Base-by-base conservation (phyloP, 2,888 invertebrate genomes). In the Xestia xanthographa region DNA sequence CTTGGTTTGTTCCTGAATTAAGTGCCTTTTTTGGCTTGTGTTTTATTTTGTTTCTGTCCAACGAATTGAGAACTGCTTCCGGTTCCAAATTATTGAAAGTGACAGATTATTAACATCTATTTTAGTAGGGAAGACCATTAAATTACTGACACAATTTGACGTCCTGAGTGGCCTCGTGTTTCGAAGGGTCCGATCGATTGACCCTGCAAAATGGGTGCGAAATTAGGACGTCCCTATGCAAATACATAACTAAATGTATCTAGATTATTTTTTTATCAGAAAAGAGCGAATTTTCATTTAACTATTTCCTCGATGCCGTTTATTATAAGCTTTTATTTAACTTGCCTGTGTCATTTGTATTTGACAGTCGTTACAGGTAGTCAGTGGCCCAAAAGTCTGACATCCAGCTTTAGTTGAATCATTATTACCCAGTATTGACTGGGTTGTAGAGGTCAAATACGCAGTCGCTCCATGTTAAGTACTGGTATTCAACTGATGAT, bases 151-250 rank as follows among this genome's bases (percentile, higher is more conserved):
- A 41, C 17, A 81, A 79, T 81, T 79, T 81, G 62, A 62, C n/a
- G n/a, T 66, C 62, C 45, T 26, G 66, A 60, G 73, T 48, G 66
- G 67, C 9, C 34, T 53, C 41, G 45, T 17, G 5, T 67, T 53
- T 22, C 34, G 53, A 75, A 79, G 62, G 79, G 66, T 82, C 62
- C 14, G 26, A 75, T 75, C 82, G 41, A 63, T 75, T 48, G 66
- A 56, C 79, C 82, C 62, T 41, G 66, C 82, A 29, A 66, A 81
- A 75, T 75, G 82, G 62, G 62, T 66, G 62, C 48, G 82, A 67
- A 79, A 79, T 82, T 75, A 63, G 82, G 41, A 75, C 76, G 45
- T 17, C 45, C 45, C 17, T 43, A 48, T 11, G 22, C 29, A 80
- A 65, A 60, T 38, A 22, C 8, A 65, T 17, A 38, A 29, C 12